phyloP scores from a whole-genome alignment of 2,888 invertebrate genomes.

The Eupelmus urozonus region DNA sequence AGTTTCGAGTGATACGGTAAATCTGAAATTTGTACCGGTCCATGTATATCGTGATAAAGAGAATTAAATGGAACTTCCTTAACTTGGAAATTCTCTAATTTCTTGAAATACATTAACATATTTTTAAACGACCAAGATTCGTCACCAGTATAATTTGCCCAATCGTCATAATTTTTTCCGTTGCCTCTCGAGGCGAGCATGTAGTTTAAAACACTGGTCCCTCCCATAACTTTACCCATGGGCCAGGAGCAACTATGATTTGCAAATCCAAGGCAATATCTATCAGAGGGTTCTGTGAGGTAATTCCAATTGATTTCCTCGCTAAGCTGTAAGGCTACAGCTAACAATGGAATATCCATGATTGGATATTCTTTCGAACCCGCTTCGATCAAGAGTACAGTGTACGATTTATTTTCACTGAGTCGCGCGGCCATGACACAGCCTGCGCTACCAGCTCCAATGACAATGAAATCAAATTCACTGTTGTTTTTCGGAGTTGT shows the following conservation, averaged over 20 bases:
- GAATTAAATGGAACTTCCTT: slow-evolving; percentile 71
- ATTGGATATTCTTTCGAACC: slow-evolving; percentile 76
- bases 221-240: slow-evolving; percentile 80
- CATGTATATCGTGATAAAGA: slow-evolving; percentile 80
- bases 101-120: slow-evolving; percentile 87
- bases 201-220: slow-evolving; percentile 70
- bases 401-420: slow-evolving; percentile 84
- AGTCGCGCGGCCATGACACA: slow-evolving; percentile 84
- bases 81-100: slow-evolving; percentile 85
- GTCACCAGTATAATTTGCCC: slow-evolving; percentile 86
- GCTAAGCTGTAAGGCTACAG: slow-evolving; percentile 90
- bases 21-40: slow-evolving; percentile 80
- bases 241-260: slow-evolving; percentile 94
- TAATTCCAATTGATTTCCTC: slow-evolving; percentile 94
- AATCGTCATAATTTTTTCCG: slow-evolving; percentile 89
- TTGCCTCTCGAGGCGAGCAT: slow-evolving; percentile 93
- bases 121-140: slow-evolving; percentile 86
- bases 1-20: slow-evolving; percentile 77
- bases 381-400: slow-evolving; percentile 85
- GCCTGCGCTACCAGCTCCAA: too few relatives aligned
- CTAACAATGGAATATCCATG: slow-evolving; percentile 89
- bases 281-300: slow-evolving; percentile 86
- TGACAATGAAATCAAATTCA: slow-evolving; percentile 87
- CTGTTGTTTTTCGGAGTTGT: background rate
- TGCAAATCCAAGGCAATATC: slow-evolving; percentile 91